Base-by-base conservation (phyloP, 1,140 invertebrate species). In the Protaetia brevitarsis region DNA sequence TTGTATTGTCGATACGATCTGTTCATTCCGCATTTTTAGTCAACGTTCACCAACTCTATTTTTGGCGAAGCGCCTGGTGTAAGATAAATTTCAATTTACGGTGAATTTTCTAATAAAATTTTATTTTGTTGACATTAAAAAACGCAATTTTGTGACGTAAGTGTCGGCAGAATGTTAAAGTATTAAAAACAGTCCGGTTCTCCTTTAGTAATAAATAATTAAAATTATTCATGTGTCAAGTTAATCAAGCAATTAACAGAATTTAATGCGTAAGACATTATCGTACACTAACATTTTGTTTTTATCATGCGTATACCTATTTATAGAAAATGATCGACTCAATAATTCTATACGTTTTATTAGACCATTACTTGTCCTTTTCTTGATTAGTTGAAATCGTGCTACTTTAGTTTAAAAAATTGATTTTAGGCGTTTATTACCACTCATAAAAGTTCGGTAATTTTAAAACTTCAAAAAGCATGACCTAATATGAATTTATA, bases 221-320 rank as follows among this genome's bases (percentile, higher is more conserved):
- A 37, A 8, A 37, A 13, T 37, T 37, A 16, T 16, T 37, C 34
- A 16, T 37, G n/a, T 37, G 16, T 37, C 34, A 37, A 37, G 34
- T 37, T 37, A 37, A 37, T 37, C 34, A 37, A 10, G 34, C 34
- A 37, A 37, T 37, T 37, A 37, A 37, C n/a, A n/a, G n/a, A n/a
- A n/a, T n/a, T n/a, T n/a, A n/a, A n/a, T n/a, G n/a, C n/a, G n/a
- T 37, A 37, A 37, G 5, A 8, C 34, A 13, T 37, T 37, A 37
- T 37, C n/a, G 34, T 37, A 13, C 34, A 37, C 34, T 2, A 16
- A 1, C 16, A 11, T 37, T 37, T 37, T 37, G 16, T 37, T 37
- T 37, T 8, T 16, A 13, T 11, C n/a, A 37, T 37, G 16, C 5
- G 5, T 13, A 37, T 13, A 13, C 16, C 11, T 16, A 13, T 37